Evolutionary conservation across 2,113 vertebrate genomes (phyloP).

Genomic region (Cynocephalus volans): DNA sequence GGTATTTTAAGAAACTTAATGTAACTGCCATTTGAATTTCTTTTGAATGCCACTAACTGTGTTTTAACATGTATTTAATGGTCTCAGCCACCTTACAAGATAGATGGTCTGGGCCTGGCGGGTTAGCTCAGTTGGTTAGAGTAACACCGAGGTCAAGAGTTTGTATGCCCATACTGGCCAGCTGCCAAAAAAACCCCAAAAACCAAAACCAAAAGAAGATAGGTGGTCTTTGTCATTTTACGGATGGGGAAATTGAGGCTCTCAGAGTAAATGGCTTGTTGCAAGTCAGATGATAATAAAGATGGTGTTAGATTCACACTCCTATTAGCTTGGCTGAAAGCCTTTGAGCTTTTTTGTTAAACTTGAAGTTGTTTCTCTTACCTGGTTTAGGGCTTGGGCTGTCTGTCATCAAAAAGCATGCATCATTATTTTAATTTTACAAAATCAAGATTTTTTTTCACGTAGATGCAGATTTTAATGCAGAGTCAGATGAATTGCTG

Average conservation of each 20-base stretch:
- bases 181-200: too few relatives aligned
- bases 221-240: constrained; percentile 63
- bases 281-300: background rate
- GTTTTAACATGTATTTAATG: constrained; percentile 65
- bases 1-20: constrained; percentile 54
- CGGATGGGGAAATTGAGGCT: constrained; percentile 54
- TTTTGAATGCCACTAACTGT: constrained; percentile 53
- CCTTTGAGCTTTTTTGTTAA: constrained; percentile 40
- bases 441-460: background rate
- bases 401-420: background rate
- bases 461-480: constrained; percentile 37
- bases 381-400: constrained; percentile 39
- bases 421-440: constrained; percentile 62
- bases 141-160: too few relatives aligned
- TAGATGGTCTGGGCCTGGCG: background rate
- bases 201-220: background rate
- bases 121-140: too few relatives aligned
- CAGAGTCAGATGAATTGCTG: constrained; percentile 24
- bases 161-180: too few relatives aligned
- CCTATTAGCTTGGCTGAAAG: constrained; percentile 57
- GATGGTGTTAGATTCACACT: constrained; percentile 46
- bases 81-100: constrained; percentile 40
- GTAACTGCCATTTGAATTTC: constrained; percentile 44
- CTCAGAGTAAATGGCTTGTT: constrained; percentile 51
- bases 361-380: constrained; percentile 45